Percentiles rank a stretch among this genome's conserved stretches.
Conservation (phyloP, 2,888 invertebrate species). For the Pristionchus maxplancki region DNA sequence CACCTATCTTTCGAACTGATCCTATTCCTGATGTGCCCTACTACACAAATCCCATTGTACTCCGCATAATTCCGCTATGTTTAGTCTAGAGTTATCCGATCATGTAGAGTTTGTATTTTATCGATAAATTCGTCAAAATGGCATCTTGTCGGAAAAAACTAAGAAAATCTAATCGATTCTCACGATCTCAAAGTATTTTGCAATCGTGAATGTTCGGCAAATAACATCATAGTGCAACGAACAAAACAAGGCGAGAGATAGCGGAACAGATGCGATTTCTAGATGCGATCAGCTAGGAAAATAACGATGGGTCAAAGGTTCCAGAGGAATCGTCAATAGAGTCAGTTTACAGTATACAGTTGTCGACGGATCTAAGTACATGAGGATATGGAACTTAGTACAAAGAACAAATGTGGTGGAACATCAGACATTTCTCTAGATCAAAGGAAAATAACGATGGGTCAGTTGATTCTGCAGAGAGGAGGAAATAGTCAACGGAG, state of each 20-base stretch:
- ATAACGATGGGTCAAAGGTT: no score
- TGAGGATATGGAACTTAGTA: no score
- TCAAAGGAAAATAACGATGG: no score
- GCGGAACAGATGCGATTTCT: background rate
- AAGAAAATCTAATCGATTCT: background rate
- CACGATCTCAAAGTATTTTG: background rate
- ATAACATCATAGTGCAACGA: background rate
- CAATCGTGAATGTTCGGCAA: background rate
- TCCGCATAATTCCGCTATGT: constrained; percentile 25
- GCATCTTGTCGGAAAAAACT: background rate
- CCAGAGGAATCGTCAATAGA: no score
- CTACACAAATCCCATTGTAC: constrained; percentile 34
- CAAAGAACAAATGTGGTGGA: no score
- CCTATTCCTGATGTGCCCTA: constrained; percentile 32
- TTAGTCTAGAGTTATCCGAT: background rate
- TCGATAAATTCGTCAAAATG: background rate
- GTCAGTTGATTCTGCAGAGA: no score
- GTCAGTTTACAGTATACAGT: no score
- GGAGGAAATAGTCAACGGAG: no score
- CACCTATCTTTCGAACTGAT: background rate
- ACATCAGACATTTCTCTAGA: no score
- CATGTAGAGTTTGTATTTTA: background rate
- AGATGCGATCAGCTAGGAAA: no score
- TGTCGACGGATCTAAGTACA: no score
- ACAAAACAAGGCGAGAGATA: background rate